These are phyloP conservation scores for Macrosteles quadrilineatus DNA, from an alignment of 1,140 invertebrate species.

Conservation along the genomic window DNA sequence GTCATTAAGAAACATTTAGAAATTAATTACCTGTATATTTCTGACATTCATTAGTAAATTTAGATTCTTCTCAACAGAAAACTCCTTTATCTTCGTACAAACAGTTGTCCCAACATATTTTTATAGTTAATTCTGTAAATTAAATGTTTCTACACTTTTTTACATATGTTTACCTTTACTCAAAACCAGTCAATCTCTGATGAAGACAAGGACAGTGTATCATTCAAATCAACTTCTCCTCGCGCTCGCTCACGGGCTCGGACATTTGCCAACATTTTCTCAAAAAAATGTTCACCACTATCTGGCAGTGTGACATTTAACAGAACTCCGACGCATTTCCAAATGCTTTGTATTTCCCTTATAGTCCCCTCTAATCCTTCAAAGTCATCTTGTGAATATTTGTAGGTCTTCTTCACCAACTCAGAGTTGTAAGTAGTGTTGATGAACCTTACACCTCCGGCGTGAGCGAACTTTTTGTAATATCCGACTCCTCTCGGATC, in stretches of 20 bases:
- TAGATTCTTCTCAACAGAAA: too few relatives aligned
- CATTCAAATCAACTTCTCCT: background rate
- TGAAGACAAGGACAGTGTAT: background rate
- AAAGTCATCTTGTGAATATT: background rate
- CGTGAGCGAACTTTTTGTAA: background rate
- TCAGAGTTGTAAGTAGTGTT: constrained; percentile 7
- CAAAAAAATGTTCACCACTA: background rate
- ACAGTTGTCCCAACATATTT: too few relatives aligned
- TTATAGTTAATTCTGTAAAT: too few relatives aligned
- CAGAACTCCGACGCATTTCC: constrained; percentile 1
- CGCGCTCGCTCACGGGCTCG: background rate
- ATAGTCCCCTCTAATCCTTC: background rate
- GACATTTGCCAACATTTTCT: background rate
- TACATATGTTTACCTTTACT: too few relatives aligned
- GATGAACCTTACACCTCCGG: background rate
- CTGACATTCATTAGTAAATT: too few relatives aligned
- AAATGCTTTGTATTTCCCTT: background rate
- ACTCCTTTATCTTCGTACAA: too few relatives aligned
- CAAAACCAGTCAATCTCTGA: background rate
- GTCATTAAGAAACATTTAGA: too few relatives aligned
- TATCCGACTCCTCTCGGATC: background rate
- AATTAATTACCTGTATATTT: too few relatives aligned
- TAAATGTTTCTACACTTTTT: too few relatives aligned
- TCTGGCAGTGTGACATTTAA: background rate
- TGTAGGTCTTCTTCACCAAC: background rate